Percentiles rank a stretch among this genome's conserved stretches.
These are phyloP conservation scores for Brachyopa scutellaris DNA, from an alignment of 2,888 invertebrate genomes.

Conservation along the genomic window DNA sequence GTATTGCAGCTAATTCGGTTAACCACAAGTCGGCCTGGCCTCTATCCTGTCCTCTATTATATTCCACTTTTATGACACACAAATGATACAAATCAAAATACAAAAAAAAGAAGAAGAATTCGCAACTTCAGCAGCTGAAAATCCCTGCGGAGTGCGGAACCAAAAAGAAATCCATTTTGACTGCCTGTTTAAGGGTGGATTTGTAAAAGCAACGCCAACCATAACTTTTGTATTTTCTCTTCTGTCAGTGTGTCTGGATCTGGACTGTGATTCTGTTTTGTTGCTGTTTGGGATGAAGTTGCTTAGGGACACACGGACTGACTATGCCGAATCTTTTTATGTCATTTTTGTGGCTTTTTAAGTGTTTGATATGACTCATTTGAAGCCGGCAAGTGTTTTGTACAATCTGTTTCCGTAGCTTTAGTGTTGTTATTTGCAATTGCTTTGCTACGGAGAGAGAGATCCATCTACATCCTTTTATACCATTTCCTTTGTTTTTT, in stretches of 20 bases:
- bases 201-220: conserved; percentile 40
- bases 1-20: not conserved
- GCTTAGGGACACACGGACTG: conserved; percentile 1
- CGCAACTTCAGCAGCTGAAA: not conserved
- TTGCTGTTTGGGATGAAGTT: not conserved
- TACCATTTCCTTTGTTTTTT: too few relatives aligned
- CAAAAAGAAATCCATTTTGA: conserved; percentile 47
- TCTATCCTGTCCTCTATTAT: too few relatives aligned
- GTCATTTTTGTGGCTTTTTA: conserved; percentile 70
- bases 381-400: conserved; percentile 55
- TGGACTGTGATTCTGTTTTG: not conserved
- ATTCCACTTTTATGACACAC: not conserved
- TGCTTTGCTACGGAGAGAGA: conserved; percentile 17
- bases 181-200: conserved; percentile 65
- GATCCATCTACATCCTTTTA: conserved; percentile 35
- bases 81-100: conserved; percentile 33
- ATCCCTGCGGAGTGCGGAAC: conserved; percentile 10
- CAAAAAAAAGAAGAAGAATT: not conserved
- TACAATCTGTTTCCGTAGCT: conserved; percentile 66
- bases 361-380: conserved; percentile 72
- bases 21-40: too few relatives aligned
- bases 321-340: conserved; percentile 65
- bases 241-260: not conserved
- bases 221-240: conserved; percentile 49
- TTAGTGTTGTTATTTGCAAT: conserved; percentile 58